Evolutionary conservation across 2,888 invertebrate genomes (phyloP).

Genomic region (Hyalella azteca): DNA sequence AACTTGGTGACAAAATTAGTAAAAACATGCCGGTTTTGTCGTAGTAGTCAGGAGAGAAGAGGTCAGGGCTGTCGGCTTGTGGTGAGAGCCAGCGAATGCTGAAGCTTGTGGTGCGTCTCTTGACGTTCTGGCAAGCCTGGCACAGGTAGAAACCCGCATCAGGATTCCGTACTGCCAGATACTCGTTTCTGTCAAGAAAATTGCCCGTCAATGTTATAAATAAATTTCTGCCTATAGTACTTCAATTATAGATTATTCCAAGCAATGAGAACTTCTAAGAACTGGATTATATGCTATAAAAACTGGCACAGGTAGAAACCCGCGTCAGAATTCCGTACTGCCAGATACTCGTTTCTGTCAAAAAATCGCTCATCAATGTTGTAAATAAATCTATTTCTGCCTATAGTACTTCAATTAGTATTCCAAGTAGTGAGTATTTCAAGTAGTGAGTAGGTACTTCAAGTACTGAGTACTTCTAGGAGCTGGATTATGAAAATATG

Average conservation of each 20-base stretch:
- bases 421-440: no score
- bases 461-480: no score
- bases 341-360: slow-evolving; percentile 87
- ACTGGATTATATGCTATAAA: no score
- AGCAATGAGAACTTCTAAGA: no score
- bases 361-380: no score
- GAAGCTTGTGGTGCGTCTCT: slow-evolving; percentile 81
- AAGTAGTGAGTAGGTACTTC: no score
- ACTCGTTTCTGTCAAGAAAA: slow-evolving; percentile 81
- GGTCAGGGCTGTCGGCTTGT: slow-evolving; percentile 71
- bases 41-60: slow-evolving; percentile 88
- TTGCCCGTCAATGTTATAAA: no score
- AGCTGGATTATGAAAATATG: no score
- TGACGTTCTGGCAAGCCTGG: slow-evolving; percentile 88
- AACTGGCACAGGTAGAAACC: slow-evolving; percentile 87
- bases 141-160: slow-evolving; percentile 88
- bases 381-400: no score
- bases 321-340: slow-evolving; percentile 87
- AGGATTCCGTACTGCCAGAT: slow-evolving; percentile 87
- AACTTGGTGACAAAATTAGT: slow-evolving; percentile 57
- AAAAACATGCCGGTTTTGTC: slow-evolving; percentile 75
- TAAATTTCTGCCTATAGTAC: no score
- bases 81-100: slow-evolving; percentile 89
- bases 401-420: no score
- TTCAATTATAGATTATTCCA: no score